phyloP scores from a whole-genome alignment of 1,140 invertebrate genomes.

The Aphis craccivora region DNA sequence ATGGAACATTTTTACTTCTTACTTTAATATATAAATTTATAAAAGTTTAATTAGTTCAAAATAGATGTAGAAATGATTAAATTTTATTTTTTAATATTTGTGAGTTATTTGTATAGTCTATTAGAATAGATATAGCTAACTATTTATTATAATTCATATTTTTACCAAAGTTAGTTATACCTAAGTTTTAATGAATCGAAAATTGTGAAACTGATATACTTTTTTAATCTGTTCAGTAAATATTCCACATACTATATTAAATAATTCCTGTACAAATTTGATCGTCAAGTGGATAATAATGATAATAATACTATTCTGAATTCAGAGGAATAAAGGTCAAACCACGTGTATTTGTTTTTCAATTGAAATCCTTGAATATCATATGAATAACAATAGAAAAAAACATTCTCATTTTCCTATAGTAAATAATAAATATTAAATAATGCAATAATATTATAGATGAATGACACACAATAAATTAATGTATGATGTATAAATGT shows the following conservation, averaged over 20 bases:
- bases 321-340: conserved; percentile 5
- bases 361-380: conserved; percentile 21
- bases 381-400: background rate
- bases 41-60: too few species aligned
- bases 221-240: background rate
- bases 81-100: background rate
- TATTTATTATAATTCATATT: background rate
- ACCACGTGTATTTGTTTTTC: background rate
- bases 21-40: too few species aligned
- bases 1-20: too few species aligned
- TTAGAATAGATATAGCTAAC: background rate
- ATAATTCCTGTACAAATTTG: background rate
- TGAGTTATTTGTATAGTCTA: background rate
- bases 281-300: background rate
- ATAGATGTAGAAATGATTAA: background rate
- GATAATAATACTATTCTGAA: background rate
- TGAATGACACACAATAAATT: background rate
- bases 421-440: background rate
- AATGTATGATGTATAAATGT: background rate
- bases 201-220: background rate
- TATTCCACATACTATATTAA: background rate
- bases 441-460: too few species aligned
- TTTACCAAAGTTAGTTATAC: background rate
- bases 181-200: background rate
- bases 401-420: background rate